Evolutionary conservation across 2,113 vertebrate species (phyloP).

Genomic region (Nerophis ophidion): DNA sequence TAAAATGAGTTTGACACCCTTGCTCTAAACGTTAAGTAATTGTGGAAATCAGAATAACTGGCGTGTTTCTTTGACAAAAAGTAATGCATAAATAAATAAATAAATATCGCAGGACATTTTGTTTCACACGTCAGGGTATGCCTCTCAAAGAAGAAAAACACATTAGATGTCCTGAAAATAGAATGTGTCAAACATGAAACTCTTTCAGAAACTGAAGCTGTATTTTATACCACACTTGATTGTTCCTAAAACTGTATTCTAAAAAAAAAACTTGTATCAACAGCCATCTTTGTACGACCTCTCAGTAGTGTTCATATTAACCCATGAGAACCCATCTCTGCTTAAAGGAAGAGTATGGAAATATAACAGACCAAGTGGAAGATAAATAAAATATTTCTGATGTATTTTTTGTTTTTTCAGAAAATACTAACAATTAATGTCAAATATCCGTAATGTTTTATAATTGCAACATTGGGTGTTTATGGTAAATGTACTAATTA

Average conservation of each 20-base stretch:
- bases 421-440: no score
- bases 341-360: no score
- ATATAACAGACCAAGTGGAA: no score
- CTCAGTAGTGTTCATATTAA: not conserved
- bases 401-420: no score
- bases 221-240: not conserved
- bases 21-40: no score
- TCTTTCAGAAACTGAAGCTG: slow-evolving; percentile 3
- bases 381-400: no score
- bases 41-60: not conserved
- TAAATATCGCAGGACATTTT: slow-evolving; percentile 27
- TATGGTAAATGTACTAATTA: no score
- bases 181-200: not conserved
- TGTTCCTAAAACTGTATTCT: not conserved
- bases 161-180: not conserved
- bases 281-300: not conserved
- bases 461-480: no score
- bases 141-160: slow-evolving; percentile 7
- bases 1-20: no score
- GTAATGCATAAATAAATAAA: slow-evolving; percentile 61
- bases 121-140: slow-evolving; percentile 7
- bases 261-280: not conserved
- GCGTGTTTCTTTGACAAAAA: slow-evolving; percentile 5
- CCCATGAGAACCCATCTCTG: not conserved
- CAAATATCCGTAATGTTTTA: no score